Conservation (phyloP, 2,113 vertebrate species). For the Ictidomys tridecemlineatus region DNA sequence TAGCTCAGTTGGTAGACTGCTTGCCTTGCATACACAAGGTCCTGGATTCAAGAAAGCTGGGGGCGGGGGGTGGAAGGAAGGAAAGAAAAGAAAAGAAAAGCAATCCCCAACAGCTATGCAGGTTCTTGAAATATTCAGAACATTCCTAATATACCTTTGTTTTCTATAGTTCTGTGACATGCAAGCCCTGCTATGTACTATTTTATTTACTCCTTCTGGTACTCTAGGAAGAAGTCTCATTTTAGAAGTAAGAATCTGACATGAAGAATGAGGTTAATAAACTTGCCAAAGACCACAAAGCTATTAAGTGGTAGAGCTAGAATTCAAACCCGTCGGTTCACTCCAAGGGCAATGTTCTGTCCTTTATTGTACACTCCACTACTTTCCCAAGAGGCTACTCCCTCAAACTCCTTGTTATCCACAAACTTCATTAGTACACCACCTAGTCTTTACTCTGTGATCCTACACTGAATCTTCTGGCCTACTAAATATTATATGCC, state of each 20-base stretch:
- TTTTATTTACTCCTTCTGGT: not conserved
- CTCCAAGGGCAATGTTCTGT: not conserved
- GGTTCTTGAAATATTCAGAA: not conserved
- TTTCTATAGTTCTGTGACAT: not conserved
- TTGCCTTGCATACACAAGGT: too few species aligned
- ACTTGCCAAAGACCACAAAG: not conserved
- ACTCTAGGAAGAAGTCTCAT: not conserved
- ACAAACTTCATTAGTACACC: not conserved
- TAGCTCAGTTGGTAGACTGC: too few species aligned
- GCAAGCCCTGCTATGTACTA: not conserved
- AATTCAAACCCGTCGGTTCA: not conserved
- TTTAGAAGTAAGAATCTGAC: not conserved
- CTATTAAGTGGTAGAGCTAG: not conserved
- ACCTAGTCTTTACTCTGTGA: not conserved
- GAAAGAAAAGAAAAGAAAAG: too few species aligned
- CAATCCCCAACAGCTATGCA: too few species aligned
- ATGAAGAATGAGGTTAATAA: not conserved
- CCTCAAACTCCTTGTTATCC: not conserved
- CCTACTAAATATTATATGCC: not conserved
- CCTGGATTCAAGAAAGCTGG: too few species aligned
- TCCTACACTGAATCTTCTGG: not conserved
- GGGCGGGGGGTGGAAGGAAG: too few species aligned
- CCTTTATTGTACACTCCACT: not conserved
- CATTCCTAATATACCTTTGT: not conserved
- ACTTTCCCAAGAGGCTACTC: not conserved